Conservation (phyloP, 2,113 vertebrate species). For the Eira barbara region DNA sequence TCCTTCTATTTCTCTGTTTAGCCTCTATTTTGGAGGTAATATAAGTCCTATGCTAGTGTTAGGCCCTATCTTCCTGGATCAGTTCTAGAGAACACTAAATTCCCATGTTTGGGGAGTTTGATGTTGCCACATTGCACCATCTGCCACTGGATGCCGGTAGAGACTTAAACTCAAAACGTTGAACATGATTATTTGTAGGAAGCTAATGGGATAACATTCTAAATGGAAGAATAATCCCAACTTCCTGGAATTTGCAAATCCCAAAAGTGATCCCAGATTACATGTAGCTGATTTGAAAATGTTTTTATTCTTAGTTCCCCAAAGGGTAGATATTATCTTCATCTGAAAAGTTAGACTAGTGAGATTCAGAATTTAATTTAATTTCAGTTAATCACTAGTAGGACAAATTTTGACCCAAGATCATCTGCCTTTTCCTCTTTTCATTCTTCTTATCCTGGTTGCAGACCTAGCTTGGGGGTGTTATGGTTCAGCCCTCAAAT, state of each 20-base stretch:
- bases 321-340: not conserved
- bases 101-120: not conserved
- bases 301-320: not conserved
- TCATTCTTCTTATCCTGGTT: not conserved
- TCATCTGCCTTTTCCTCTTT: not conserved
- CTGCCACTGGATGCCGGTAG: conserved; percentile 58
- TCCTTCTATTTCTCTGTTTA: not conserved
- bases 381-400: not conserved
- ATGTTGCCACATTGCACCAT: not conserved
- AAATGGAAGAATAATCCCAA: not conserved
- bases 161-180: not conserved
- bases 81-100: not conserved
- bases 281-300: not conserved
- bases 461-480: not conserved
- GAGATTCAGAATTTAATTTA: not conserved
- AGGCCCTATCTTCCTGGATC: not conserved
- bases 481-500: not conserved
- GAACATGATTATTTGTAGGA: not conserved
- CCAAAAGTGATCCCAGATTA: not conserved
- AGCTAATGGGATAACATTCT: not conserved
- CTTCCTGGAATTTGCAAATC: not conserved
- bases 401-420: not conserved
- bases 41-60: not conserved
- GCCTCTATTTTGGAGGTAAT: not conserved
- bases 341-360: conserved; percentile 1